phyloP scores from a whole-genome alignment of 2,113 vertebrate genomes.

The Eolophus roseicapilla region DNA sequence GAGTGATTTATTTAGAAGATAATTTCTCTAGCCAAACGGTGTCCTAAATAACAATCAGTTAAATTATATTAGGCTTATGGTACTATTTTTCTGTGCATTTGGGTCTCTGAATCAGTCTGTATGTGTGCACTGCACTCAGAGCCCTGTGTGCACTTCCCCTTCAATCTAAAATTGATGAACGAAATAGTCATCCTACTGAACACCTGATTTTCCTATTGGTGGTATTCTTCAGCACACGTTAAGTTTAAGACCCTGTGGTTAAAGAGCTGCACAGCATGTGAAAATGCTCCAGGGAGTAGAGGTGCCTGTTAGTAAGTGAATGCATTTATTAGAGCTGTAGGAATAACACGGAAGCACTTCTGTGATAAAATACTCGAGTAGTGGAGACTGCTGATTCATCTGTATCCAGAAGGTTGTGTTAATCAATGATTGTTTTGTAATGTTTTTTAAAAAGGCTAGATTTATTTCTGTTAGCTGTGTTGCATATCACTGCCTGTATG shows the following conservation, averaged over 20 bases:
- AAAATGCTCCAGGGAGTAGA: background rate
- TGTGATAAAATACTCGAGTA: constrained; percentile 25
- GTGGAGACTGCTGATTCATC: constrained; percentile 41
- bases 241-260: constrained; percentile 8
- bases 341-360: background rate
- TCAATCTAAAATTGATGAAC: constrained; percentile 62
- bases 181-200: constrained; percentile 55
- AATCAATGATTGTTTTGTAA: constrained; percentile 51
- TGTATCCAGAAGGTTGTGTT: constrained; percentile 41
- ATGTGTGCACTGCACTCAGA: background rate
- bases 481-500: background rate
- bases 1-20: constrained; percentile 55
- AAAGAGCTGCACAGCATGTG: background rate
- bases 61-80: constrained; percentile 24
- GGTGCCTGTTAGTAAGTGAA: constrained; percentile 53
- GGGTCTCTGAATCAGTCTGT: constrained; percentile 20
- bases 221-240: constrained; percentile 11
- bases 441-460: background rate
- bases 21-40: constrained; percentile 49
- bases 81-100: background rate
- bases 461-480: constrained; percentile 16
- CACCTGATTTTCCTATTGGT: constrained; percentile 60
- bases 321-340: constrained; percentile 30
- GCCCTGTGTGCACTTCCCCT: background rate
- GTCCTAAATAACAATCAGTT: constrained; percentile 50